A percentile compares a stretch with the other conserved stretches of the same genome.
These are phyloP conservation scores for Ptiloglossa arizonensis DNA, from an alignment of 1,140 invertebrate species.

Conservation along the genomic window DNA sequence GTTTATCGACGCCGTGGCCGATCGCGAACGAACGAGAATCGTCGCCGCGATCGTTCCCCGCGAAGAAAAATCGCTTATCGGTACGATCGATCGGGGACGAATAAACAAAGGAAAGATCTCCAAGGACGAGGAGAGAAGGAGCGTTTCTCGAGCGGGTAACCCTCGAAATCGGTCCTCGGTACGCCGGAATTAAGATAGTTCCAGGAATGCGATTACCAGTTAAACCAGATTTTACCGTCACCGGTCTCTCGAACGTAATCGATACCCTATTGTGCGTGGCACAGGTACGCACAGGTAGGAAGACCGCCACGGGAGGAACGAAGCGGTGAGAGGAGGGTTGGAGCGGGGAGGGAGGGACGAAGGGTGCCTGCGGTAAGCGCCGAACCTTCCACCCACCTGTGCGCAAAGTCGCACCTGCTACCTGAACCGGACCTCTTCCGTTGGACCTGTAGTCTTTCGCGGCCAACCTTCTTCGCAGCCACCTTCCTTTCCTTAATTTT, in stretches of 20 bases:
- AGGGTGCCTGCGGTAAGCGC: conserved; percentile 22
- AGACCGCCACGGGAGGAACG: neutral
- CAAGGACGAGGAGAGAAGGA: no score
- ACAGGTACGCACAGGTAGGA: neutral
- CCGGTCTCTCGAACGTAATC: conserved; percentile 46
- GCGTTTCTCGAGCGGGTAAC: neutral
- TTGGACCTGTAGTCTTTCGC: neutral
- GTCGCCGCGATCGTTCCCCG: no score
- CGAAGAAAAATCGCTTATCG: neutral
- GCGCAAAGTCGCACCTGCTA: conserved; percentile 55
- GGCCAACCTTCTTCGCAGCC: neutral
- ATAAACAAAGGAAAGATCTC: neutral
- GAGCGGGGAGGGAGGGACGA: neutral
- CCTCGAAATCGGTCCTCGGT: neutral
- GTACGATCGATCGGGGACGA: neutral
- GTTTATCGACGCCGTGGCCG: no score
- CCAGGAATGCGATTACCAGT: neutral
- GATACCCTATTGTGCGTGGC: conserved; percentile 56
- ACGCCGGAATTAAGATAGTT: neutral
- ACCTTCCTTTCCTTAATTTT: neutral
- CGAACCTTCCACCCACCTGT: conserved; percentile 56
- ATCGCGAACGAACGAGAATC: no score
- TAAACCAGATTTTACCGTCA: conserved; percentile 11
- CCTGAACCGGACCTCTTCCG: conserved; percentile 36
- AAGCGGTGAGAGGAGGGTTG: no score